Evolutionary conservation across 92 coral and sea anemone species (phyloP).

Genomic region (Pocillopora grandis): DNA sequence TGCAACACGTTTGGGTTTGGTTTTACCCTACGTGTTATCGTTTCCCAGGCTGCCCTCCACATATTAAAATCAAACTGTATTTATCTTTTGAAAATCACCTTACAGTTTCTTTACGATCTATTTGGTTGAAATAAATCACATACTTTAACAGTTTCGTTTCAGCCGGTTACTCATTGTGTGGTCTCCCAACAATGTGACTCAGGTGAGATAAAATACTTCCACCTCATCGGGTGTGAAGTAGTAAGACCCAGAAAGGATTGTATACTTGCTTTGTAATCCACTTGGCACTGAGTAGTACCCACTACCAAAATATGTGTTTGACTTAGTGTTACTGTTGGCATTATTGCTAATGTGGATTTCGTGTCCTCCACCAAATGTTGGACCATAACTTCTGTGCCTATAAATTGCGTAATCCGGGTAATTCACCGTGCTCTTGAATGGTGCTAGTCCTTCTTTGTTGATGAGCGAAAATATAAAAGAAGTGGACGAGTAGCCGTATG

Average conservation of each 20-base stretch:
- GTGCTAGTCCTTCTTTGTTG: neutral
- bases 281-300: neutral
- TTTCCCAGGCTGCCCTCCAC: too few relatives aligned
- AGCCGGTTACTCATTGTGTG: too few relatives aligned
- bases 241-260: neutral
- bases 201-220: neutral
- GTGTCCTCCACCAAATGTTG: neutral
- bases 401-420: neutral
- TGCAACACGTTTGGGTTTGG: too few relatives aligned
- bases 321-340: neutral
- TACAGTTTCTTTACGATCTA: too few relatives aligned
- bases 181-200: neutral
- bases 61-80: too few relatives aligned
- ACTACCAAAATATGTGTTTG: neutral
- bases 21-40: too few relatives aligned
- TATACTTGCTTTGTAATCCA: neutral
- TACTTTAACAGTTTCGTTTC: too few relatives aligned
- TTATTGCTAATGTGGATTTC: neutral
- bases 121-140: too few relatives aligned
- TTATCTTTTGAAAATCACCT: too few relatives aligned
- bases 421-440: neutral
- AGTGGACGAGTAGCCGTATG: neutral
- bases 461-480: neutral
- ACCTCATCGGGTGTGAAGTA: neutral
- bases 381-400: neutral